These are phyloP conservation scores for Hydrolagus affinis DNA, from an alignment of 2,113 vertebrate genomes.

Conservation along the genomic window DNA sequence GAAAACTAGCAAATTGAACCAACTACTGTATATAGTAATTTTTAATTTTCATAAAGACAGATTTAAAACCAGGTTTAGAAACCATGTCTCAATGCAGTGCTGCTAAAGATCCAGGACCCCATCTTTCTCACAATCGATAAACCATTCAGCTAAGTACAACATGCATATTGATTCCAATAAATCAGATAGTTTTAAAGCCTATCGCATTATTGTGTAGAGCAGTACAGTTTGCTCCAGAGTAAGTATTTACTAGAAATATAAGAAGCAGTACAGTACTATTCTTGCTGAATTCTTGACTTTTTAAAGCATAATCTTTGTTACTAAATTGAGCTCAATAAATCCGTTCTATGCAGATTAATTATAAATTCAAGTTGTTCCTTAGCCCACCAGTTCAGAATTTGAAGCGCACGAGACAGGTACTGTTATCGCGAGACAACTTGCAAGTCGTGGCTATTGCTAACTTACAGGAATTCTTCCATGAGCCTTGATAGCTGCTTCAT, in stretches of 20 bases:
- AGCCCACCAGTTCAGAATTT: not conserved
- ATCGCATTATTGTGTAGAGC: not conserved
- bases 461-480: not conserved
- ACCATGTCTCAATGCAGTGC: not conserved
- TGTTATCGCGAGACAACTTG: not conserved
- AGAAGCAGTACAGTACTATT: not conserved
- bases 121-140: not conserved
- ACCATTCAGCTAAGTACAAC: not conserved
- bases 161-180: not conserved
- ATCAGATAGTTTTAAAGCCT: not conserved
- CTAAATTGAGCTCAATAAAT: not conserved
- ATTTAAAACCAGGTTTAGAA: not conserved
- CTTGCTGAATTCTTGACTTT: not conserved
- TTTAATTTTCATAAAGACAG: not conserved
- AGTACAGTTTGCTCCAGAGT: not conserved
- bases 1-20: not conserved
- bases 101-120: not conserved
- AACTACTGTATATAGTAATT: too few species aligned
- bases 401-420: not conserved
- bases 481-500: too few species aligned
- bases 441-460: not conserved
- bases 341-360: not conserved
- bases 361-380: not conserved
- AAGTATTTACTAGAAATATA: not conserved
- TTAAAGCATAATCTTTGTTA: too few species aligned